phyloP scores from a whole-genome alignment of 2,113 vertebrate species.

The Ptyas mucosa region DNA sequence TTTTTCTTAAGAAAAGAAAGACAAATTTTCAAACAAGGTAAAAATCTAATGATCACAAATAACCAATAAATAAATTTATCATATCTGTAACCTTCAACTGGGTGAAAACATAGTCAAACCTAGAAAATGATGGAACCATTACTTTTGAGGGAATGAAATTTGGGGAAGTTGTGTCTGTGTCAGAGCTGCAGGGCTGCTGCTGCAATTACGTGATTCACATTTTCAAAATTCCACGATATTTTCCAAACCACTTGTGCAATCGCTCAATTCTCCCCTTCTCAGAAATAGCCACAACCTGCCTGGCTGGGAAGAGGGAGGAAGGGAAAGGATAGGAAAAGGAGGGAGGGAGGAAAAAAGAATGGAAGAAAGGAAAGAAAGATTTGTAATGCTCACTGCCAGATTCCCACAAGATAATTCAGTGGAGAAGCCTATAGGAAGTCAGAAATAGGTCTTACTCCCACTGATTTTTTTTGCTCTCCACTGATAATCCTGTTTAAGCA shows the following conservation, averaged over 20 bases:
- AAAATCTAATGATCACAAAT: neutral
- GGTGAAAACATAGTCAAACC: neutral
- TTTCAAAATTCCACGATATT: neutral
- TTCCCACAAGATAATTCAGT: neutral
- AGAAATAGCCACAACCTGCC: neutral
- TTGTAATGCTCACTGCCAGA: neutral
- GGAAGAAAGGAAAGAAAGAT: neutral
- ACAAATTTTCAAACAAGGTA: neutral
- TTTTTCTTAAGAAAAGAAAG: neutral
- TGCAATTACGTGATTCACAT: neutral
- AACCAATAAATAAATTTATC: neutral
- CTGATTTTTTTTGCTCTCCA: neutral
- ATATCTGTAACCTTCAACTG: neutral
- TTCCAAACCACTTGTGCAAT: neutral
- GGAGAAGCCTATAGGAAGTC: neutral
- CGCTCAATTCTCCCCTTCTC: neutral
- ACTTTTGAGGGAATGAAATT: neutral
- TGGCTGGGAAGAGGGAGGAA: neutral
- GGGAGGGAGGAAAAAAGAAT: neutral
- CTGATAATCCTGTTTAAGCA: neutral
- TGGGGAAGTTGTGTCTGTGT: neutral
- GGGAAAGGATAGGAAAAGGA: neutral
- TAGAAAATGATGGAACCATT: neutral
- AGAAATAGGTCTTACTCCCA: neutral
- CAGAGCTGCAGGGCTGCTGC: neutral